These are phyloP conservation scores for Lacerta agilis DNA, from an alignment of 2,797 vertebrate genomes.

Conservation along the genomic window DNA sequence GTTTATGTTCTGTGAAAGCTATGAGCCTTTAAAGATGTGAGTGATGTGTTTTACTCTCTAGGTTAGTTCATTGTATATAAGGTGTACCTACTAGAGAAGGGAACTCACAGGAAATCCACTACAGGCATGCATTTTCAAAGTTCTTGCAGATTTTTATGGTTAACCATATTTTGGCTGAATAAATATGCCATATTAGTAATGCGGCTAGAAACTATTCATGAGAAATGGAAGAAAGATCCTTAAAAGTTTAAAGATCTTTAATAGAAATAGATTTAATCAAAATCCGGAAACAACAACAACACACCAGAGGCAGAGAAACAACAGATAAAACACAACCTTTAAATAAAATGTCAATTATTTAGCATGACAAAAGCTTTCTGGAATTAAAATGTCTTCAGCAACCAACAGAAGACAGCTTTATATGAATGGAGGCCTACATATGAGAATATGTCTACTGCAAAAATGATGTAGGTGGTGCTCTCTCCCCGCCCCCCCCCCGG, in stretches of 20 bases:
- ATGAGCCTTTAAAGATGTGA: not conserved
- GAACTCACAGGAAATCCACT: not conserved
- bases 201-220: not conserved
- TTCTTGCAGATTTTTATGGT: not conserved
- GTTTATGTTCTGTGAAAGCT: not conserved
- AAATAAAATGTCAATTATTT: no score
- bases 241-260: not conserved
- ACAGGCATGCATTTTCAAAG: not conserved
- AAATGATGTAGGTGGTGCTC: no score
- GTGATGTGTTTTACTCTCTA: not conserved
- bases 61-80: conserved; percentile 1
- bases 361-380: no score
- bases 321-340: no score
- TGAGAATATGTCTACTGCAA: no score
- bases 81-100: not conserved
- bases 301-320: no score
- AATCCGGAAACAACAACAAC: no score
- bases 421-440: no score
- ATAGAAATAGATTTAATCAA: no score
- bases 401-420: no score
- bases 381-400: no score
- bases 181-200: not conserved
- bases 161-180: not conserved
- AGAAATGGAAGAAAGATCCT: not conserved
- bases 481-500: no score